Conservation (phyloP, 2,888 invertebrate species). For the Amiota minor region DNA sequence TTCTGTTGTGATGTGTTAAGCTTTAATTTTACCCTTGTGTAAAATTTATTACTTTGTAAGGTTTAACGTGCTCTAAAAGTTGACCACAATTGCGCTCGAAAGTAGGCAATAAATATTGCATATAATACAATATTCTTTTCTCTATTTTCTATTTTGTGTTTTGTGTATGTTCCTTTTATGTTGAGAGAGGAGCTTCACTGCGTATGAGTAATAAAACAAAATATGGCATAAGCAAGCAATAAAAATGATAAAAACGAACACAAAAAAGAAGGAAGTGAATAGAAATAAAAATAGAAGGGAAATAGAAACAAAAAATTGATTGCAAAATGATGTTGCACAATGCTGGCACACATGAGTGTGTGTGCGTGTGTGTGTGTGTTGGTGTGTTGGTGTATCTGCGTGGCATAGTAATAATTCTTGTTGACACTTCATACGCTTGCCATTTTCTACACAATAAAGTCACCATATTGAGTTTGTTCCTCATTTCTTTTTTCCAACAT, state of each 20-base stretch:
- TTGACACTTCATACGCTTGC: too few relatives aligned
- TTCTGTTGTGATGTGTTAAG: too few relatives aligned
- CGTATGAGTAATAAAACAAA: not conserved
- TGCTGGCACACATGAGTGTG: not conserved
- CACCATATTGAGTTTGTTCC: too few relatives aligned
- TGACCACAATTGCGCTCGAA: conserved; percentile 2
- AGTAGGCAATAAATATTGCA: conserved; percentile 2
- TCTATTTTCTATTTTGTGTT: too few relatives aligned
- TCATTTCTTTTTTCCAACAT: too few relatives aligned
- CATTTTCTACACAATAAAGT: too few relatives aligned
- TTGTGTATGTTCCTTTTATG: too few relatives aligned
- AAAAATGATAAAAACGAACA: not conserved
- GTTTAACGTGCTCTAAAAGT: not conserved
- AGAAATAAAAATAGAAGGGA: too few relatives aligned
- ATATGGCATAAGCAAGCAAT: not conserved
- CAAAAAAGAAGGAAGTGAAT: not conserved
- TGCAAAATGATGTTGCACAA: not conserved
- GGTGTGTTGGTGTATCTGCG: too few relatives aligned
- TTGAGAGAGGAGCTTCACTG: not conserved
- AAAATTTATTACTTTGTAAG: conserved; percentile 11
- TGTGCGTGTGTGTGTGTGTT: not conserved
- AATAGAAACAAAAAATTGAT: too few relatives aligned
- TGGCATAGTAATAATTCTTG: too few relatives aligned
- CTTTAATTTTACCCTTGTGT: conserved; percentile 12
- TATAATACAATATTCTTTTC: too few relatives aligned